phyloP scores from a whole-genome alignment of 2,888 invertebrate species.

The Caenorhabditis wallacei region DNA sequence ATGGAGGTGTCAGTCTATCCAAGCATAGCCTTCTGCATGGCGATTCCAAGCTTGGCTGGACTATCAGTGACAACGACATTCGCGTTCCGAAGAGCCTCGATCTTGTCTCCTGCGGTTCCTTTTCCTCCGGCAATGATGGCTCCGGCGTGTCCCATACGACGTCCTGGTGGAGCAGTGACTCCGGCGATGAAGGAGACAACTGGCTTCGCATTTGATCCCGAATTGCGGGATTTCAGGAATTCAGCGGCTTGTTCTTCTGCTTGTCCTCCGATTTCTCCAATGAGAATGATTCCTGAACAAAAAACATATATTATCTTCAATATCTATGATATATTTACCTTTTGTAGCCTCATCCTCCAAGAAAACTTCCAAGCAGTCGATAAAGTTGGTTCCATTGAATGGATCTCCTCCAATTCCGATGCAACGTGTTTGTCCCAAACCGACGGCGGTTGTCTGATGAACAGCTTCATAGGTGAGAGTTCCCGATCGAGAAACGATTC shows the following conservation, averaged over 20 bases:
- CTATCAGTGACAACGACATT: slow-evolving; percentile 76
- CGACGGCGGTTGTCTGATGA: slow-evolving; percentile 94
- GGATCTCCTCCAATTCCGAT: slow-evolving; percentile 99
- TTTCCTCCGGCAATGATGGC: slow-evolving; percentile 78
- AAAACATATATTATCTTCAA: not conserved
- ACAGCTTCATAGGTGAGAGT: slow-evolving; percentile 99
- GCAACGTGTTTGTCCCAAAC: slow-evolving; percentile 86
- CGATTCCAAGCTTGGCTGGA: slow-evolving; percentile 74
- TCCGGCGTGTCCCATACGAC: slow-evolving; percentile 75
- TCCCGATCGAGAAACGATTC: slow-evolving; percentile 97
- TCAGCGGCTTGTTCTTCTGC: slow-evolving; percentile 98
- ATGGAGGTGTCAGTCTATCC: slow-evolving; percentile 1
- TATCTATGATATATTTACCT: slow-evolving; percentile 59
- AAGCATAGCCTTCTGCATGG: slow-evolving; percentile 64
- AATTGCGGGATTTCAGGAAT: slow-evolving; percentile 87
- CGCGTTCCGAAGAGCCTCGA: slow-evolving; percentile 75
- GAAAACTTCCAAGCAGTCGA: slow-evolving; percentile 87
- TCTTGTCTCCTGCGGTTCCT: slow-evolving; percentile 76
- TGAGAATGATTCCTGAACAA: slow-evolving; percentile 90
- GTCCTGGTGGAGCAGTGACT: slow-evolving; percentile 90
- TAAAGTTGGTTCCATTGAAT: slow-evolving; percentile 99
- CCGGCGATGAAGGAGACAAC: slow-evolving; percentile 99
- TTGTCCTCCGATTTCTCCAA: slow-evolving; percentile 98
- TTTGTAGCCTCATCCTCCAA: slow-evolving; percentile 91
- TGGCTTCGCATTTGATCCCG: slow-evolving; percentile 89